Conservation (phyloP, 23 tunicate genomes). For the Ciona savignyi region DNA sequence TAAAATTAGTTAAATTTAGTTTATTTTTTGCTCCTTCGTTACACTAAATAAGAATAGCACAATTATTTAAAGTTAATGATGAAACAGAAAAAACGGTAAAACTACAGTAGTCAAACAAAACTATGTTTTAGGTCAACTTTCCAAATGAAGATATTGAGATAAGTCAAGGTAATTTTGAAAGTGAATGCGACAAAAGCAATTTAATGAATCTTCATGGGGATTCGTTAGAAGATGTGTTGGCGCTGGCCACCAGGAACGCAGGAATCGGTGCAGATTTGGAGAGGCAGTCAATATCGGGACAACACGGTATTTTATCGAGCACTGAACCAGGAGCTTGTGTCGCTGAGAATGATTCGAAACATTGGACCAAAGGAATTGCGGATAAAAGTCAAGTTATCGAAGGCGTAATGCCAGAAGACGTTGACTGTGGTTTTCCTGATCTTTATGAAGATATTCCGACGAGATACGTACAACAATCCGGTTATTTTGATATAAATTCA, state of each 20-base stretch:
- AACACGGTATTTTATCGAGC: neutral
- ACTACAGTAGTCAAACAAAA: neutral
- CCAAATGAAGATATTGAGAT: neutral
- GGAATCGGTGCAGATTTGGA: slow-evolving; percentile 11
- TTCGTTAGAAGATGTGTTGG: slow-evolving; percentile 29
- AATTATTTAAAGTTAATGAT: too few relatives aligned
- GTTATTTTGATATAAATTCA: neutral
- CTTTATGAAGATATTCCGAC: neutral
- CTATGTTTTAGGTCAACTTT: neutral
- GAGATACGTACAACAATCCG: neutral
- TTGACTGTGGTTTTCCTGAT: neutral
- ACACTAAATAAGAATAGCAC: too few relatives aligned
- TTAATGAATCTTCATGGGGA: neutral
- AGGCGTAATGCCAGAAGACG: neutral
- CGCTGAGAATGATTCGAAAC: neutral
- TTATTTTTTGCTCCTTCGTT: too few relatives aligned
- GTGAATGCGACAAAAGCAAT: neutral
- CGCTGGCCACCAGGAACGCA: slow-evolving; percentile 32
- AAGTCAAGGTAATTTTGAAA: neutral
- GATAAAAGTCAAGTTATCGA: neutral
- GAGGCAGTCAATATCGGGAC: neutral
- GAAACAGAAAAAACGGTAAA: too few relatives aligned
- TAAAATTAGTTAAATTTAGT: neutral
- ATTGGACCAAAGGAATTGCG: neutral
- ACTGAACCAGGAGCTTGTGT: neutral